phyloP scores from a whole-genome alignment of 2,797 vertebrate genomes.

The Molossus molossus region DNA sequence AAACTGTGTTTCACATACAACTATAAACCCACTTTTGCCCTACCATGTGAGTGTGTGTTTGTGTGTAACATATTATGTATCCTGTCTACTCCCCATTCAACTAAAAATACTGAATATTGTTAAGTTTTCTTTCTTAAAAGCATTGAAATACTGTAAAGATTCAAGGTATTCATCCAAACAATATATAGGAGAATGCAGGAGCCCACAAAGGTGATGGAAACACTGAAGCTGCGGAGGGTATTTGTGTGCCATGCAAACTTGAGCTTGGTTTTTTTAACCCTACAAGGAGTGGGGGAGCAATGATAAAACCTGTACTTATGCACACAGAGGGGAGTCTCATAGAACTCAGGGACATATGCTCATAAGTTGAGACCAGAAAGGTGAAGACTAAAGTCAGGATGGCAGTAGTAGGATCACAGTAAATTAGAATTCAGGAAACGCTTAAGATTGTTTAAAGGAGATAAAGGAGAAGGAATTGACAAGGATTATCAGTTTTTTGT shows the following conservation, averaged over 20 bases:
- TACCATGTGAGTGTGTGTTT: neutral
- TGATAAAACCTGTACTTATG: neutral
- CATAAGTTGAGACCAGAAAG: neutral
- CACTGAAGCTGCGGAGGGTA: neutral
- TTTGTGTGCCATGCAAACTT: neutral
- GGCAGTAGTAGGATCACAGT: neutral
- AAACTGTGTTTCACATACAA: neutral
- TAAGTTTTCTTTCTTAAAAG: slow-evolving; percentile 10
- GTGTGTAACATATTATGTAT: neutral
- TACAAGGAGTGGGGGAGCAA: neutral
- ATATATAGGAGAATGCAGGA: neutral
- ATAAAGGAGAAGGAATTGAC: neutral
- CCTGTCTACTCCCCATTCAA: neutral
- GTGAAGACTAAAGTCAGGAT: neutral
- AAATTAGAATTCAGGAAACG: slow-evolving; percentile 11
- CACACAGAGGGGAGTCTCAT: neutral
- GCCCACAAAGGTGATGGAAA: neutral
- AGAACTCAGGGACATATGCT: neutral
- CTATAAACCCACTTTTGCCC: neutral
- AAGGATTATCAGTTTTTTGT: neutral
- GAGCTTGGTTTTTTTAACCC: neutral
- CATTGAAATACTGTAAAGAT: neutral
- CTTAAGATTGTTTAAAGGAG: neutral
- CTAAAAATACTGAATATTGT: slow-evolving; percentile 8
- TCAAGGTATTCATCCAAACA: neutral